A percentile compares a stretch with the other conserved stretches of the same genome.
These are phyloP conservation scores for Pammene aurita DNA, from an alignment of 2,888 invertebrate genomes.

Conservation along the genomic window DNA sequence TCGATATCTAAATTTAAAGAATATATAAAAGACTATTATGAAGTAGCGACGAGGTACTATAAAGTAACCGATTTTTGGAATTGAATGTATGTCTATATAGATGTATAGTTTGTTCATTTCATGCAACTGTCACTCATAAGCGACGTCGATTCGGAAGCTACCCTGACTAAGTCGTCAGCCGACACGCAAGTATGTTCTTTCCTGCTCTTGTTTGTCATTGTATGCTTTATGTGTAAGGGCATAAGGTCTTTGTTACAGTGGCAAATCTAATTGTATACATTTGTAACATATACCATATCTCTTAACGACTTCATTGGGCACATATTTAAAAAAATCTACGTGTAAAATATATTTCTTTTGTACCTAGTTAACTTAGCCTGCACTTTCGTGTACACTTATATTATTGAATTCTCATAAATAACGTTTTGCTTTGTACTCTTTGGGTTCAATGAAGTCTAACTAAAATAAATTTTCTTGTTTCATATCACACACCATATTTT, in stretches of 20 bases:
- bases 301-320: conserved; percentile 22
- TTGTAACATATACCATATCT: conserved; percentile 1
- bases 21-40: too few species aligned
- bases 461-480: conserved; percentile 4
- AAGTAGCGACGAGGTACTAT: conserved; percentile 19
- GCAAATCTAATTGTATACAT: background rate
- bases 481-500: conserved; percentile 13
- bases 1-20: too few species aligned
- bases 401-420: background rate
- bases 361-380: background rate
- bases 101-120: conserved; percentile 83
- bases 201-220: conserved; percentile 56
- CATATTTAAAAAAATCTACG: background rate
- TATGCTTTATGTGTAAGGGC: conserved; percentile 41
- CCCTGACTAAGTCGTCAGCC: conserved; percentile 78
- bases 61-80: conserved; percentile 15
- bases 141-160: conserved; percentile 79
- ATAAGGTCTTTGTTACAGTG: conserved; percentile 18
- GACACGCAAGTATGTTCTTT: conserved; percentile 78
- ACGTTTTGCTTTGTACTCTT: background rate
- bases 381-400: background rate
- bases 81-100: conserved; percentile 61
- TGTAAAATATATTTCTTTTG: too few species aligned
- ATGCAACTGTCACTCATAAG: conserved; percentile 82
- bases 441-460: conserved; percentile 14